phyloP scores from a whole-genome alignment of 2,797 vertebrate genomes.

The Holocentrus rufus region DNA sequence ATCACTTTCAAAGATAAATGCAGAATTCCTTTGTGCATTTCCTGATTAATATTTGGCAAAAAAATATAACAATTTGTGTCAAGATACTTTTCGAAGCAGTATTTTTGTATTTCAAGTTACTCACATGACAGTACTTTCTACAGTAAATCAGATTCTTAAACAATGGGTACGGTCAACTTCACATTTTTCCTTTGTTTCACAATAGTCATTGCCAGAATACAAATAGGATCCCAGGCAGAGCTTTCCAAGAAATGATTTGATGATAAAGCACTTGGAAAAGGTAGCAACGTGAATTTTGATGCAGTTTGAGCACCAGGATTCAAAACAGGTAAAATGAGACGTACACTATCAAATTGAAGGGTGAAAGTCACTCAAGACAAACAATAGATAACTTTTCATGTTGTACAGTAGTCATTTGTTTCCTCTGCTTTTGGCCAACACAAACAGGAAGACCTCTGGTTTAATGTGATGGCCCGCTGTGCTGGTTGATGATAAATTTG shows the following conservation, averaged over 20 bases:
- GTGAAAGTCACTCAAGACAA: slow-evolving; percentile 8
- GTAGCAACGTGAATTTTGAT: too few relatives aligned
- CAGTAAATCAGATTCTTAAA: too few relatives aligned
- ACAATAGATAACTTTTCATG: background rate
- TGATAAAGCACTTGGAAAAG: too few relatives aligned
- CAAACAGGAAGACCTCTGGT: background rate
- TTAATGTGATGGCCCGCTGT: slow-evolving; percentile 1
- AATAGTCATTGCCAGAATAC: too few relatives aligned
- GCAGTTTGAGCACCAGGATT: too few relatives aligned
- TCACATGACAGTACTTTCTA: too few relatives aligned
- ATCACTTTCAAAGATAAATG: slow-evolving; percentile 11
- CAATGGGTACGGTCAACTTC: too few relatives aligned
- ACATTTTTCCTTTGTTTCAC: too few relatives aligned
- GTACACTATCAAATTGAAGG: background rate
- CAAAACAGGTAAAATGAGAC: background rate
- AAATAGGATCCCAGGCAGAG: too few relatives aligned
- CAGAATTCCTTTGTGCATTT: slow-evolving; percentile 4
- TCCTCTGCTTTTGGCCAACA: background rate
- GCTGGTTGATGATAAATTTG: background rate
- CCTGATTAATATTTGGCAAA: slow-evolving; percentile 13
- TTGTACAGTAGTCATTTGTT: too few relatives aligned
- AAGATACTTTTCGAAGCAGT: slow-evolving; percentile 9
- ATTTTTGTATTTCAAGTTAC: slow-evolving; percentile 1
- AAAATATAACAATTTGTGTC: slow-evolving; percentile 10
- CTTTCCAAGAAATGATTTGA: too few relatives aligned